Evolutionary conservation across 2,797 vertebrate species (phyloP), one percentile per base, ranked within the genome.

Genomic region (Manis pentadactyla): DNA sequence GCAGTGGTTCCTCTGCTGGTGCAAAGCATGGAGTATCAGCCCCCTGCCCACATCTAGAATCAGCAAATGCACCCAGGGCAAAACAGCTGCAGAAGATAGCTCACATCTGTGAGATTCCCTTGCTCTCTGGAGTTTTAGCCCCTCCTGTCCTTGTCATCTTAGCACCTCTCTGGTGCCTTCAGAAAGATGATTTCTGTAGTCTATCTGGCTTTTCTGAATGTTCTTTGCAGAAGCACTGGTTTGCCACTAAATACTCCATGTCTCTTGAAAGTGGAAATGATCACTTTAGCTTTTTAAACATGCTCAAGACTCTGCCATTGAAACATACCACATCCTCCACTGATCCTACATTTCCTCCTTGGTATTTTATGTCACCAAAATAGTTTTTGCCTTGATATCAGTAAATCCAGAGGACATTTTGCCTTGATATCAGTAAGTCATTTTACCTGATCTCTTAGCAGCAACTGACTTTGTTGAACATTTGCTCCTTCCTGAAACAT

Each of bases 381-480:
- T 17, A 82, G 10, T 59, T 93, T 87, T 74, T 90, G 29, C 42
- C 64, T 90, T 51, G 31, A 1, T 64, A 29, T 73, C 53, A 71
- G 71, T 87, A 84, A 90, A 66, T 95, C 53, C 42, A 88, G 29
- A 96, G 55, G 17, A 39, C 34, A 49, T 92, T 95, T 83, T 69
- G n/a, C n/a, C n/a, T n/a, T n/a, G n/a, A n/a, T n/a, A n/a, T n/a
- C n/a, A n/a, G n/a, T n/a, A n/a, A n/a, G n/a, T n/a, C 7, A 59
- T 91, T 95, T 87, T 91, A 78, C 46, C 34, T 87, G 18, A 53
- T 89, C 12, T 68, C 29, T 91, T 94, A 84, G 51, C 39, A 74
- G 42, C 12, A 51, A 83, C 82, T 94, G 59, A 66, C 46, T 94
- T 87, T 79, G 42, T 74, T 92, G 57, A 93, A 74, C 34, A 21